Base-by-base conservation (phyloP, 2,113 vertebrate genomes). In the Nyctereutes procyonoides region DNA sequence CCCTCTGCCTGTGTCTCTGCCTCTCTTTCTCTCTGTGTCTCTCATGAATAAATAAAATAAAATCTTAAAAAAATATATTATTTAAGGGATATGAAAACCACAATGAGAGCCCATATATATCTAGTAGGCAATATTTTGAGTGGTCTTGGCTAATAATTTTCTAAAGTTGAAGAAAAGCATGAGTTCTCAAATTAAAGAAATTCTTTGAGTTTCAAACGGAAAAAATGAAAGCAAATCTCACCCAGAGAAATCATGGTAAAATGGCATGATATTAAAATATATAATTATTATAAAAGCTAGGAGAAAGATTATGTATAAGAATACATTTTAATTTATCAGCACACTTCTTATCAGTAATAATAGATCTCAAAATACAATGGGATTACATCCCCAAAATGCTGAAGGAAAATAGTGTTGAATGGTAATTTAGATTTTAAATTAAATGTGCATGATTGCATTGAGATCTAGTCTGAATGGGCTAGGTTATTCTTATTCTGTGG, bases 321-420 rank as follows among this genome's bases (percentile, higher is more conserved):
- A 91, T 28, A 26, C 38, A 88, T 73, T 93, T 77, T 38, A 51
- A 95, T 60, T 38, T 85, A 65, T 6, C 3, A 81, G 14, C 19
- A 85, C 5, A 73, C 14, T 82, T 87, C 63, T 86, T 74, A 60
- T 76, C 38, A n/a, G 43, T 69, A 91, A 55, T 88, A 90, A 60
- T 53, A 77, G 32, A 22, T 77, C 11, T 95, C 28, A 88, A 95
- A 93, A 90, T 80, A 38, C 81, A 38, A 93, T 65, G 73, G 19
- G 19, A 74, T 74, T 28, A 48, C 5, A 48, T 11, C 7, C 43
- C 71, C 22, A 96, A 92, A 86, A 79, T 93, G 28, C 15, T 38
- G 60, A 67, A 48, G 38, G 19, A 81, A 95, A 90, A 82, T 95
- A 69, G 26, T 48, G 5, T 65, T 93, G 67, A 58, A 67, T 53